Percentiles rank a stretch among this genome's conserved stretches.
phyloP scores from a whole-genome alignment of 2,797 vertebrate species.

The Loriculus beryllinus region DNA sequence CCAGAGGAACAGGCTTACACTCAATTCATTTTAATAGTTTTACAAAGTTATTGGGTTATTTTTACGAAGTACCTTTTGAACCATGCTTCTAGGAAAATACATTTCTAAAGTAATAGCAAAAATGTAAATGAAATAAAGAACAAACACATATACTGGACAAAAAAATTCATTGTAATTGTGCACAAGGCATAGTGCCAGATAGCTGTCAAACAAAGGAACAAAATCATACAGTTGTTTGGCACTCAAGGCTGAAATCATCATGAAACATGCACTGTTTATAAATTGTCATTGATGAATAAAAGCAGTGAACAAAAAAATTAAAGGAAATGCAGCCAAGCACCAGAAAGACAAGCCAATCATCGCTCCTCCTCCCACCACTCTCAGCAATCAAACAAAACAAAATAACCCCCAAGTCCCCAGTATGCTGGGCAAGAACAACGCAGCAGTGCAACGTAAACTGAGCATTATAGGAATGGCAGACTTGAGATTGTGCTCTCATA shows the following conservation, averaged over 20 bases:
- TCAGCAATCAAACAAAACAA: constrained; percentile 19
- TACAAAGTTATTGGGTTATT: background rate
- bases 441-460: background rate
- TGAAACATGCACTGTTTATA: constrained; percentile 62
- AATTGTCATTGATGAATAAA: constrained; percentile 58
- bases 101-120: constrained; percentile 2
- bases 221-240: constrained; percentile 62
- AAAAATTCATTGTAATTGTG: constrained; percentile 5
- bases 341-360: constrained; percentile 30
- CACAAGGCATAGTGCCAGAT: constrained; percentile 28
- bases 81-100: background rate
- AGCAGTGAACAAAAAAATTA: constrained; percentile 53
- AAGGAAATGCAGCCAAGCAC: constrained; percentile 43
- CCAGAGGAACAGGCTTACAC: background rate
- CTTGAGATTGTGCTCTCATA: background rate
- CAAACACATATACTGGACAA: background rate
- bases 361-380: background rate
- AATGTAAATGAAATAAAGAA: background rate
- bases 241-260: constrained; percentile 38
- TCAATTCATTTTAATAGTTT: background rate
- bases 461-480: accelerated
- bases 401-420: background rate
- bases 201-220: constrained; percentile 65
- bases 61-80: background rate
- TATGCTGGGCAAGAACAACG: background rate